Percentiles rank a stretch among this genome's conserved stretches.
These are phyloP conservation scores for Drosophila niveifrons DNA, from an alignment of 2,888 invertebrate species.

Conservation along the genomic window DNA sequence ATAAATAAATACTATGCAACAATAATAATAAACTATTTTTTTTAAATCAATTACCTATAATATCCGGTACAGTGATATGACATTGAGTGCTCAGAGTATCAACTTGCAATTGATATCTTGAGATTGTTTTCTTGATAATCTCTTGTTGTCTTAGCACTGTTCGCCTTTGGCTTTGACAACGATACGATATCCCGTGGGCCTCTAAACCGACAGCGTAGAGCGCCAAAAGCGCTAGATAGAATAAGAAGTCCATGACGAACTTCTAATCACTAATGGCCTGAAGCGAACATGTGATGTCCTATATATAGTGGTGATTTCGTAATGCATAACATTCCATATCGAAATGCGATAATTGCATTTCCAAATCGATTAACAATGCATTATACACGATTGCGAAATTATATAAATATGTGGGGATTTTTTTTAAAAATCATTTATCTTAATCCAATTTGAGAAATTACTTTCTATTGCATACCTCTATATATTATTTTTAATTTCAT, in stretches of 20 bases:
- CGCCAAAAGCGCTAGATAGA: conserved; percentile 16
- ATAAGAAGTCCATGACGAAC: conserved; percentile 8
- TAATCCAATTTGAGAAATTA: not conserved
- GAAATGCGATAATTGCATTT: conserved; percentile 1
- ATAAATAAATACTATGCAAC: not conserved
- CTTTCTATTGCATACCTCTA: not conserved
- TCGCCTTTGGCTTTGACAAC: not conserved
- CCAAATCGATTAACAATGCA: conserved; percentile 5
- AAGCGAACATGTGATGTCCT: not conserved
- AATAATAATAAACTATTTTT: no score
- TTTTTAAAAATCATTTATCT: not conserved
- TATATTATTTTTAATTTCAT: not conserved
- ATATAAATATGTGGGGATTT: not conserved
- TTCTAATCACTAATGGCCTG: conserved; percentile 2
- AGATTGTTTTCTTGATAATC: not conserved
- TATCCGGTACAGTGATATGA: not conserved
- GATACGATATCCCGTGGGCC: not conserved
- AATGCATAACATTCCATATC: conserved; percentile 7
- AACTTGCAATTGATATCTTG: not conserved
- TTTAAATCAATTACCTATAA: not conserved
- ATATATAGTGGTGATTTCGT: conserved; percentile 24
- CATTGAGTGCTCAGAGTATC: not conserved
- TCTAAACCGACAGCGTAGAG: not conserved
- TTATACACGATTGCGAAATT: not conserved
- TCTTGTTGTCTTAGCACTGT: not conserved